Conservation (phyloP, 2,113 vertebrate genomes). For the Pyxicephalus adspersus region DNA sequence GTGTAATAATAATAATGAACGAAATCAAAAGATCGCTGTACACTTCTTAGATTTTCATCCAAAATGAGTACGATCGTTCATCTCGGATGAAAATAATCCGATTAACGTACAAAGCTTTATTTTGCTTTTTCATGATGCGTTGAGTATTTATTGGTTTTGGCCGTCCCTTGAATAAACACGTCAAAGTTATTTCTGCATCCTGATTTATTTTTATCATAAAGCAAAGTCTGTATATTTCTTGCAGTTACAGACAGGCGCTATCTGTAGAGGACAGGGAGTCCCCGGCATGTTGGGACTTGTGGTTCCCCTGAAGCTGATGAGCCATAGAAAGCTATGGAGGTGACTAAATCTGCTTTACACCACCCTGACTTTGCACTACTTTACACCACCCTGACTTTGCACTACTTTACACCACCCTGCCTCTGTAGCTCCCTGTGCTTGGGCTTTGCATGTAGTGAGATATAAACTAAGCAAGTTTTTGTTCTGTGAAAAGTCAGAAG, state of each 20-base stretch:
- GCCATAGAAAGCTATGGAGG: neutral
- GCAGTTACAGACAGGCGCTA: neutral
- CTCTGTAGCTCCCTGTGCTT: neutral
- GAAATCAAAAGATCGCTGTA: no score
- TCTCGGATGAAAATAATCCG: no score
- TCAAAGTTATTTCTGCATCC: no score
- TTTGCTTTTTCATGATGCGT: no score
- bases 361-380: neutral
- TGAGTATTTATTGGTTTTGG: no score
- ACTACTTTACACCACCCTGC: neutral
- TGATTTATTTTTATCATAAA: no score
- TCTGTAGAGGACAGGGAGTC: neutral
- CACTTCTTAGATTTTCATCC: no score
- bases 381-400: neutral
- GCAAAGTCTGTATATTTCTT: no score
- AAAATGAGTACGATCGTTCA: no score
- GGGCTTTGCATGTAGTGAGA: neutral
- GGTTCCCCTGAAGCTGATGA: neutral
- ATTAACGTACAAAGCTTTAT: no score
- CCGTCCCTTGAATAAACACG: no score
- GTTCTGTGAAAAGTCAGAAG: slow-evolving; percentile 3
- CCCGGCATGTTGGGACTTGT: neutral
- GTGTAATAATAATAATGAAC: no score
- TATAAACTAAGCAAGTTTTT: neutral
- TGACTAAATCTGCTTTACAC: neutral